Conservation (phyloP, 2,888 invertebrate genomes). For the Hybos culiciformis region DNA sequence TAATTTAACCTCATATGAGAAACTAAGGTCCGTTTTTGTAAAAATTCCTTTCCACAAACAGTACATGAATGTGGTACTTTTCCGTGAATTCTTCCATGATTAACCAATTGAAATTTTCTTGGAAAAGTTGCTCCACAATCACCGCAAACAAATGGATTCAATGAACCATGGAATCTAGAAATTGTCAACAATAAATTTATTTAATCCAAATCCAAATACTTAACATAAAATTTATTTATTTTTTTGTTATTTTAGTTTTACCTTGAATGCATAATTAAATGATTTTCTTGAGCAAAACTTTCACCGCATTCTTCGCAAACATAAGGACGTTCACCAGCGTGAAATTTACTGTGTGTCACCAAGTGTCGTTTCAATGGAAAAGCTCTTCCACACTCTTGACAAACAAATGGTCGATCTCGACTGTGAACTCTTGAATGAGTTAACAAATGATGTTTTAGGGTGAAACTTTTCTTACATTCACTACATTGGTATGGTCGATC, state of each 20-base stretch:
- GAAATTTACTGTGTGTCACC: constrained; percentile 75
- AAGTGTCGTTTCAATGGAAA: constrained; percentile 71
- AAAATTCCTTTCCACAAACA: constrained; percentile 71
- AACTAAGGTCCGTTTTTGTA: constrained; percentile 67
- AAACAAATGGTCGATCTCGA: constrained; percentile 67
- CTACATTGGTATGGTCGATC: constrained; percentile 70
- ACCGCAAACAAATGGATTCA: constrained; percentile 86
- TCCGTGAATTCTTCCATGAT: constrained; percentile 70
- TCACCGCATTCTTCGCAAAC: constrained; percentile 85
- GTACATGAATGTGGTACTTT: constrained; percentile 68
- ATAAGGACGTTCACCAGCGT: constrained; percentile 70
- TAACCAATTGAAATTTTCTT: constrained; percentile 72
- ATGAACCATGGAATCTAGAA: constrained; percentile 76
- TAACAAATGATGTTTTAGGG: constrained; percentile 69
- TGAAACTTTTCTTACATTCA: constrained; percentile 78
- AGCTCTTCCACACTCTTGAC: constrained; percentile 67
- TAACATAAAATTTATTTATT: constrained; percentile 4
- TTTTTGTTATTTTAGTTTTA: constrained; percentile 13
- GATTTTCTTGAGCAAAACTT: constrained; percentile 82
- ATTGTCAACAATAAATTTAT: not conserved
- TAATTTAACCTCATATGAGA: constrained; percentile 58
- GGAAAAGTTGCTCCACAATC: constrained; percentile 80
- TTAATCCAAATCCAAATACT: too few species aligned
- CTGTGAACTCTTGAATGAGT: constrained; percentile 69
- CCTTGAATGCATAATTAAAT: constrained; percentile 42